Evolutionary conservation across 2,888 invertebrate species (phyloP), one percentile per base, ranked within the genome.

Genomic region (Cryptus armator): DNA sequence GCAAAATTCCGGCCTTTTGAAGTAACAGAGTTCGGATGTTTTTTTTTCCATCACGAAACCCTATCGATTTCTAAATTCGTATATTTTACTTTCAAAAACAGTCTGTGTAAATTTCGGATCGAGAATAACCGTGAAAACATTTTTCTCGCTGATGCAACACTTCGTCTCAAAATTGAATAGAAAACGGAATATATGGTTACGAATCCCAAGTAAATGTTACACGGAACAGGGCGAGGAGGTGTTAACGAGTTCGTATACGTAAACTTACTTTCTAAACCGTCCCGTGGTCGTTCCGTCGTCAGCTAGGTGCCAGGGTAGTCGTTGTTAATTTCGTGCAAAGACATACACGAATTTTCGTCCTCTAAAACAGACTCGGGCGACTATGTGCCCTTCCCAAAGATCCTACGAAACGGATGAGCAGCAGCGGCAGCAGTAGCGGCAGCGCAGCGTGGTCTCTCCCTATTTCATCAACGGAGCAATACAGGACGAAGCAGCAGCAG

Each of bases 291-390:
- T 62, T 79, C 82, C 71, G 88, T 87, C 89, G 89, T 91, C 89
- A 88, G 90, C 89, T 90, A 91, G 89, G 90, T 90, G 86, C 89
- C 91, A 89, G 91, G 90, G 90, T 91, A 90, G 87, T 92, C 89
- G 87, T 87, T 88, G 84, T 87, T 90, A 85, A 88, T 89, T 87
- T 89, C 88, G 89, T 87, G 85, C 90, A 88, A 88, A 87, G 89
- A 89, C 91, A 92, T 91, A 87, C 89, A 90, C 87, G 74, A 46
- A 16, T n/a, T 53, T 72, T 44, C 37, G 59, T 64, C 24, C 59
- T 29, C 19, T 9, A 53, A 24, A 32, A 56, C 29, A 56, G 44
- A 43, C 37, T 44, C n/a, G 46, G 16, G 29, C 16, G 75, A 7
- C 19, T 16, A 12, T 9, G 66, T 19, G 64, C 51, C 64, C 29